Evolutionary conservation across 1,140 invertebrate genomes (phyloP).

Genomic region (Bombus cullumanus): DNA sequence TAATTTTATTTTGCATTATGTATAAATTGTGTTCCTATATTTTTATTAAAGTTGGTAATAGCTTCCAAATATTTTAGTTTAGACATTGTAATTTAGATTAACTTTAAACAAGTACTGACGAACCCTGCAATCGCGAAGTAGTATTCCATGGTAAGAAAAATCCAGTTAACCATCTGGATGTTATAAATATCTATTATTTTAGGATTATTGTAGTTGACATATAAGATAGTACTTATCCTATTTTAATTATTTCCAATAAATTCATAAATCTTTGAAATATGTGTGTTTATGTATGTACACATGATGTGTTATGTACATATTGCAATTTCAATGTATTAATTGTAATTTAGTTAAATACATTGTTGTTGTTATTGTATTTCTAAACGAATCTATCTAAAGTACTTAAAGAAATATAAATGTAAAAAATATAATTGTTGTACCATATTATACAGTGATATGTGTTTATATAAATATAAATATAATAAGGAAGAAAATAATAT

Average conservation of each 20-base stretch:
- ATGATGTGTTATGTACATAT: neutral
- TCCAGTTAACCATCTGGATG: neutral
- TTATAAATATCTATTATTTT: neutral
- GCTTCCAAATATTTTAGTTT: neutral
- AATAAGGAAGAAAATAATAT: conserved; percentile 5
- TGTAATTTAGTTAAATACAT: neutral
- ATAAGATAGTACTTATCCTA: neutral
- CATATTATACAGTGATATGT: neutral
- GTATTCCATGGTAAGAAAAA: conserved; percentile 6
- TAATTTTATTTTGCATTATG: neutral
- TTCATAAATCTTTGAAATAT: neutral
- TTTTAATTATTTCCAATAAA: neutral
- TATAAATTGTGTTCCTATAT: conserved; percentile 1
- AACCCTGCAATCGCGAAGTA: neutral
- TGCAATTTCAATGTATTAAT: conserved; percentile 4
- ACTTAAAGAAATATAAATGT: neutral
- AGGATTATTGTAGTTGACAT: neutral
- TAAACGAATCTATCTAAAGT: neutral
- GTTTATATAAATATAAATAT: conserved; percentile 15
- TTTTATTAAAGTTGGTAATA: neutral
- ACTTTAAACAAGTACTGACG: neutral
- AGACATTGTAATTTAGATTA: neutral
- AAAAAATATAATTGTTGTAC: neutral
- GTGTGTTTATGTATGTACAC: neutral
- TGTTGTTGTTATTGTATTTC: neutral